Base-by-base conservation (phyloP, 2,888 invertebrate genomes). In the Pseudococcus jackbeardsleyi region DNA sequence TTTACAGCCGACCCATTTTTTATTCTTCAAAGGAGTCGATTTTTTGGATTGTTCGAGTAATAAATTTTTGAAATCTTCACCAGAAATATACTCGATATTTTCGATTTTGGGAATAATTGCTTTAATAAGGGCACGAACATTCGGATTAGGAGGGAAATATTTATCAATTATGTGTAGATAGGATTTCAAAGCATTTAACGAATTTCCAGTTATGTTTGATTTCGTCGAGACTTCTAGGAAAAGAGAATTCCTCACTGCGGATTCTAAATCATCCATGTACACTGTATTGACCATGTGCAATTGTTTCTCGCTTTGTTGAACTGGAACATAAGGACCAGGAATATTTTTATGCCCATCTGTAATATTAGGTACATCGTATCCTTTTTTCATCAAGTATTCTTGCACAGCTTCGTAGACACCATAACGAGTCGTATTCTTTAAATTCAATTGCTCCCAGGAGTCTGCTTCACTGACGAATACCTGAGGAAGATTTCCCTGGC, bases 221-320 rank as follows among this genome's bases (percentile, higher is more conserved):
- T 88, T 89, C 89, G 95, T 93, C 4, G 95, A 94, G 42, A 99
- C 94, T 93, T 99, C 99, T 90, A 96, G 96, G 90, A 94, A 94
- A 39, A 99, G 92, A 82, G 96, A 95, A 90, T 96, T 96, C 90
- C 94, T 94, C 17, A 99, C 91, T 0, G 97, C 95, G 90, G 95
- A 96, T 92, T 98, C 97, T 89, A 99, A 92, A 92, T 99, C 99
- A 90, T 95, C 94, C 92, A 96, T 96, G 91, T 96, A 97, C 0
- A 98, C 93, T 7, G 93, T 91, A 91, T 96, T 94, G 11, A 88
- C 88, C 39, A 82, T 19, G 0, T 19, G 42, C 11, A 72, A 12
- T 42, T 88, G 88, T 54, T 88, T 39, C 0, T 6, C 26, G 42
- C 79, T 82, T 19, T 88, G 88, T 59, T 19, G 15, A 26, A 42